Percentiles rank a stretch among this genome's conserved stretches.
Evolutionary conservation across 2,888 invertebrate species (phyloP).

Genomic region (Nomada lathburiana): DNA sequence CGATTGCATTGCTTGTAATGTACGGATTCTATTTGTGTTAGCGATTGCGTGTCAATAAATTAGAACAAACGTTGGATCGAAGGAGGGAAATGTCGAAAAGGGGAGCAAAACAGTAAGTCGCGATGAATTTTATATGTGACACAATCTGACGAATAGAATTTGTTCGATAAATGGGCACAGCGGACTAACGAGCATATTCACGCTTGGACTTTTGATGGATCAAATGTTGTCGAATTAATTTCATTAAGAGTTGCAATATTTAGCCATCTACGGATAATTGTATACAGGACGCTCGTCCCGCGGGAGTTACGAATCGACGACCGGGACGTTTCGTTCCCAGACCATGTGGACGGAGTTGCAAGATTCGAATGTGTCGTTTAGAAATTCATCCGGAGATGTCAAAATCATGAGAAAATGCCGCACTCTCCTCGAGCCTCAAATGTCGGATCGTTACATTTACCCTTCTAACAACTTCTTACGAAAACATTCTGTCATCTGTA

Average conservation of each 20-base stretch:
- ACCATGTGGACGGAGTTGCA: constrained; percentile 41
- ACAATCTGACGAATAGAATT: not conserved
- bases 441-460: constrained; percentile 29
- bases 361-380: constrained; percentile 33
- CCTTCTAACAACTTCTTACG: constrained; percentile 12
- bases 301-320: constrained; percentile 50
- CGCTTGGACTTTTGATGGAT: constrained; percentile 46
- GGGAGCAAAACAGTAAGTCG: not conserved
- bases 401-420: constrained; percentile 42
- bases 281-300: constrained; percentile 56
- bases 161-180: constrained; percentile 1
- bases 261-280: constrained; percentile 64
- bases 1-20: no score
- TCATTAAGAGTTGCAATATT: constrained; percentile 48
- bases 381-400: constrained; percentile 1
- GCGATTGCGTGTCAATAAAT: not conserved
- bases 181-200: constrained; percentile 28
- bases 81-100: not conserved
- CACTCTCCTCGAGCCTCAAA: constrained; percentile 15
- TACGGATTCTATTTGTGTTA: not conserved
- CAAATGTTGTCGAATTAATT: constrained; percentile 53
- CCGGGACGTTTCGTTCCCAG: constrained; percentile 52
- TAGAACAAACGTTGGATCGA: not conserved
- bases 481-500: not conserved
- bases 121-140: not conserved